Base-by-base conservation (phyloP, 2,113 vertebrate genomes). In the Heteronetta atricapilla region DNA sequence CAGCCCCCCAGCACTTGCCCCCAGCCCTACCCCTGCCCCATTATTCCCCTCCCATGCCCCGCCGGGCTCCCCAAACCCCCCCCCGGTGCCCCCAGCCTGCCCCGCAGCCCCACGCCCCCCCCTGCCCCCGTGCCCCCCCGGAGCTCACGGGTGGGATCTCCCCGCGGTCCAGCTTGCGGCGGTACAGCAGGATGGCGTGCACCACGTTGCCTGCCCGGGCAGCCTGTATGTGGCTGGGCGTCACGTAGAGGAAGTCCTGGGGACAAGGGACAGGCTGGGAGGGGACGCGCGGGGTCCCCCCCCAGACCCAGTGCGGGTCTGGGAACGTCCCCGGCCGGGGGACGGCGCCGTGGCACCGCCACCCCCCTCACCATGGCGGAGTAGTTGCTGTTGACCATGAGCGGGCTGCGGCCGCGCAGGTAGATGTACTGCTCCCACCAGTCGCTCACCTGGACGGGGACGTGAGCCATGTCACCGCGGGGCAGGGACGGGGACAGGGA, bases 371-470 rank as follows among this genome's bases (percentile, higher is more conserved):
- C 99, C 99, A 99, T 99, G 64, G 97, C 97, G 4, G 99, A 99
- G 91, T 99, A 99, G 98, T 99, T 99, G 97, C 99, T 99, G 98
- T 99, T 99, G 90, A 99, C 99, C 99, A 99, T 99, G 94, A 99
- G 96, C 3, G 99, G 99, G 72, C 96, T 94, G 42, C 99, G 97
- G 82, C 99, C 96, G 8, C 98, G 98, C 29, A 99, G 98, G 96
- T 99, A 99, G 95, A 99, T 96, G 80, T 99, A 99, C 64, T 99
- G 98, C 84, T 99, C 99, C 99, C 99, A 99, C 99, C 99, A 99
- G 96, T 99, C 99, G 14, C 99, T 99, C 68, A 99, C 99, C 99
- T 99, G 77, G 59, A 5, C 4, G 44, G 42, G 67, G 25, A 40
- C 31, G 29, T 4, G 44, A 17, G 50, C 23, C 6, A 26, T 38